A percentile compares a stretch with the other conserved stretches of the same genome.
phyloP scores from a whole-genome alignment of 2,113 vertebrate species.

The Gymnarchus niloticus region DNA sequence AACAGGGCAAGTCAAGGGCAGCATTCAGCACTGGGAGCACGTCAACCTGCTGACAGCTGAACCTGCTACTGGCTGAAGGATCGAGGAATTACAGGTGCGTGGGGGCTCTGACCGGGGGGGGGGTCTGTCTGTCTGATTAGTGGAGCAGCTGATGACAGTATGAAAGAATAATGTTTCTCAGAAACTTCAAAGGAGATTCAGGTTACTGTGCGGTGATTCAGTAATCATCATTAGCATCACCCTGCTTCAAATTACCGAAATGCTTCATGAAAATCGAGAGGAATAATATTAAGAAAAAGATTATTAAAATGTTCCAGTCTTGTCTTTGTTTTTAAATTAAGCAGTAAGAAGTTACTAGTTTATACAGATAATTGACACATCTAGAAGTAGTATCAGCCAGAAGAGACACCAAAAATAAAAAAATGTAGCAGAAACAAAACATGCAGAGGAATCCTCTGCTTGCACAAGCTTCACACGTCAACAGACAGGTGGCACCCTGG shows the following conservation, averaged over 20 bases:
- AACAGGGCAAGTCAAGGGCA: neutral
- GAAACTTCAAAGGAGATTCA: slow-evolving; percentile 1
- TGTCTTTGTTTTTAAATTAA: slow-evolving; percentile 32
- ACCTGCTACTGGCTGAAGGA: neutral
- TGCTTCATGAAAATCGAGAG: neutral
- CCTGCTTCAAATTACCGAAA: neutral
- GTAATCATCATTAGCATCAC: neutral
- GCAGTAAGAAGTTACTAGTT: slow-evolving; percentile 28
- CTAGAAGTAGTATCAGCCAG: slow-evolving; percentile 28
- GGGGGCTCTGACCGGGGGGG: neutral
- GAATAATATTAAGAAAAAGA: neutral
- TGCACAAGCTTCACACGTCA: slow-evolving; percentile 8
- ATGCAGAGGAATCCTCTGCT: neutral
- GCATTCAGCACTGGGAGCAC: neutral
- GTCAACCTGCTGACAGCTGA: neutral
- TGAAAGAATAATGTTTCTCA: neutral
- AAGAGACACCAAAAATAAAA: slow-evolving; percentile 27
- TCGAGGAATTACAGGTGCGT: neutral
- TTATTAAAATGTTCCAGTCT: slow-evolving; percentile 32
- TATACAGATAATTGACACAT: slow-evolving; percentile 25
- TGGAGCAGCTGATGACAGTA: neutral
- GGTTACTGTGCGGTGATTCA: neutral
- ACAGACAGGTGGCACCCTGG: neutral
- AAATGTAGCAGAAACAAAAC: neutral
- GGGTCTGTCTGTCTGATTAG: neutral